Percentiles rank a stretch among this genome's conserved stretches.
Conservation (phyloP, 1,140 invertebrate genomes). For the Drosophila lacertosa region DNA sequence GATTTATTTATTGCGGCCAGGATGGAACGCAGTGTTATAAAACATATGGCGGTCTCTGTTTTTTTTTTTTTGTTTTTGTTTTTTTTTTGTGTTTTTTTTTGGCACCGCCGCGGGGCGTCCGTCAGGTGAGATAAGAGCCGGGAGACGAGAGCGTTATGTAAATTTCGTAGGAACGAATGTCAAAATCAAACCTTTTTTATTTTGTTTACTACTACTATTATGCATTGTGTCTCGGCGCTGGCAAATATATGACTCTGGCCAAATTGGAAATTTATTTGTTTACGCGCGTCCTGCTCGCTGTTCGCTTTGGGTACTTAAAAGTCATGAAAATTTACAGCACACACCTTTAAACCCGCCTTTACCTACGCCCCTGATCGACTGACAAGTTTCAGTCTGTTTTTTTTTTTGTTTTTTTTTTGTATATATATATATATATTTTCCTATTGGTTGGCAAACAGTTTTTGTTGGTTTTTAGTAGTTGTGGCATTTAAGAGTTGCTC, state of each 20-base stretch:
- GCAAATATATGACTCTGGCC: conserved; percentile 76
- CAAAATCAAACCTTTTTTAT: conserved; percentile 60
- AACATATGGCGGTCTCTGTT: conserved; percentile 64
- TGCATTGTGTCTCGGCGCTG: conserved; percentile 27
- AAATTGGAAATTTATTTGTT: conserved; percentile 83
- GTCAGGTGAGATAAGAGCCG: conserved; percentile 80
- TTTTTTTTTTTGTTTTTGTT: conserved; percentile 39
- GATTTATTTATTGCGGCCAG: conserved; percentile 77
- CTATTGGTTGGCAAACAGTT: conserved; percentile 65
- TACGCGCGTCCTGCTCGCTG: conserved; percentile 57
- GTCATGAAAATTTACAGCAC: conserved; percentile 81
- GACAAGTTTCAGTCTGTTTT: conserved; percentile 46
- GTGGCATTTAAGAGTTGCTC: conserved; percentile 55
- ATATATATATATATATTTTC: no score
- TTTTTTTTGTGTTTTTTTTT: conserved; percentile 42
- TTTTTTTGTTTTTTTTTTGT: no score
- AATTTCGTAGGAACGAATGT: conserved; percentile 73
- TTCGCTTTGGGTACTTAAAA: conserved; percentile 59
- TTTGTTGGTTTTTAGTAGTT: conserved; percentile 62
- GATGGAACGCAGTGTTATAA: conserved; percentile 57
- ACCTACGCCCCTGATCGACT: conserved; percentile 40
- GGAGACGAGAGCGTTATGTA: conserved; percentile 81
- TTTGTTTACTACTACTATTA: conserved; percentile 23
- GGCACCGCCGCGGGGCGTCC: conserved; percentile 67
- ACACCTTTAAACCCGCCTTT: conserved; percentile 22